Conservation (phyloP, 2,888 invertebrate species). For the Opisthograptis luteolata region DNA sequence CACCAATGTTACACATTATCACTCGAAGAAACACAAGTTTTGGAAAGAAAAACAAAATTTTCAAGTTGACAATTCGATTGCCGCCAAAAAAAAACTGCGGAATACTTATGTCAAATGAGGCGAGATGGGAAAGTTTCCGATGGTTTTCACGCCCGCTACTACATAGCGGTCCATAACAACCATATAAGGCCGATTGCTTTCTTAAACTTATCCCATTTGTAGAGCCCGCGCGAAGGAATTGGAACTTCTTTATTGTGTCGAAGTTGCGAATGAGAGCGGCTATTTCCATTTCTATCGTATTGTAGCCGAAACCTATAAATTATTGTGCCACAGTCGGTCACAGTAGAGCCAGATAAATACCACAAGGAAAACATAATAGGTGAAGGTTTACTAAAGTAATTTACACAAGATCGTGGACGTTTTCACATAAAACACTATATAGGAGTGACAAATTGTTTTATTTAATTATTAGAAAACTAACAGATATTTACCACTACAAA, state of each 20-base stretch:
- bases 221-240: slow-evolving; percentile 69
- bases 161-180: slow-evolving; percentile 77
- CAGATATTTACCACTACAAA: too few species aligned
- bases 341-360: slow-evolving; percentile 38
- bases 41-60: too few species aligned
- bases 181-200: slow-evolving; percentile 83
- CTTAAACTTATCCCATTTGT: slow-evolving; percentile 82
- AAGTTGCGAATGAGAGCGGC: slow-evolving; percentile 71
- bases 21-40: too few species aligned
- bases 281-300: slow-evolving; percentile 78
- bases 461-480: slow-evolving; percentile 8
- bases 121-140: slow-evolving; percentile 73
- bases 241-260: slow-evolving; percentile 79
- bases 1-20: too few species aligned
- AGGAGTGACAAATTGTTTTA: slow-evolving; percentile 36
- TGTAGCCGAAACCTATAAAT: slow-evolving; percentile 64
- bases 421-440: slow-evolving; percentile 45
- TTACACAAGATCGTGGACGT: slow-evolving; percentile 36
- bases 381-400: slow-evolving; percentile 58
- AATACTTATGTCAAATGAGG: slow-evolving; percentile 71
- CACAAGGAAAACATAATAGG: slow-evolving; percentile 37
- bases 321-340: slow-evolving; percentile 43
- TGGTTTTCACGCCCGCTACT: slow-evolving; percentile 73
- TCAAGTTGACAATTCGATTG: too few species aligned
- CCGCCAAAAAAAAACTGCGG: slow-evolving; percentile 51